phyloP scores from a whole-genome alignment of 2,113 vertebrate genomes.

The Lichenostomus cassidix region DNA sequence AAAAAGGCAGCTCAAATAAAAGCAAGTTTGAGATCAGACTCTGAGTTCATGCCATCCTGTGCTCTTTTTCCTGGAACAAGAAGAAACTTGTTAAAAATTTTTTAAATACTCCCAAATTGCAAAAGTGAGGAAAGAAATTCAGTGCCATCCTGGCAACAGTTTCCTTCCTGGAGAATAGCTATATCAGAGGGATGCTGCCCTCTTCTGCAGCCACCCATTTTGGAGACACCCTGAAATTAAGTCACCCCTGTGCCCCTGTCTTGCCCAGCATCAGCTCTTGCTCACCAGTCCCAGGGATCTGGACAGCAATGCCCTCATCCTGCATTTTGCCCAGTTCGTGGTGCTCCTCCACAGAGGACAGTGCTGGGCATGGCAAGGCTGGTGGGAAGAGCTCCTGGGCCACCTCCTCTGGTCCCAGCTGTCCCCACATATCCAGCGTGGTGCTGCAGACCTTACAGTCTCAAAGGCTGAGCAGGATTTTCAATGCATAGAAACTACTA shows the following conservation, averaged over 20 bases:
- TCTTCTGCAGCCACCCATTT: not conserved
- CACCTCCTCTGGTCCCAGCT: not conserved
- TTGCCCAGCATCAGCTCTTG: not conserved
- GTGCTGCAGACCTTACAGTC: not conserved
- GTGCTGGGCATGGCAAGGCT: fast-evolving
- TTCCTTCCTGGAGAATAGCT: not conserved
- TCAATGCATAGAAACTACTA: not conserved
- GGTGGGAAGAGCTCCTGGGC: not conserved
- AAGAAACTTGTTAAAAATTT: not conserved
- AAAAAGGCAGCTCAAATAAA: not conserved
- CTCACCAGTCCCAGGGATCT: not conserved
- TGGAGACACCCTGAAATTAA: not conserved
- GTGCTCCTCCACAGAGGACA: not conserved
- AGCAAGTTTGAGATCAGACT: not conserved
- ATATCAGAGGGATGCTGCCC: not conserved
- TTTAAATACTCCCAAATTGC: not conserved
- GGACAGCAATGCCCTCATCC: not conserved
- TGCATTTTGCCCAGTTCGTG: not conserved
- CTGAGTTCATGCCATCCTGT: not conserved
- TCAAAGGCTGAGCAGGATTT: fast-evolving
- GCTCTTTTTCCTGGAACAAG: slow-evolving; percentile 9
- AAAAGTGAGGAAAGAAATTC: not conserved
- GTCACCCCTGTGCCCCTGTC: fast-evolving
- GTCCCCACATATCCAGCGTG: fast-evolving
- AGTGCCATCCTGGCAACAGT: not conserved